A percentile compares a stretch with the other conserved stretches of the same genome.
Evolutionary conservation across 2,888 invertebrate genomes (phyloP).

Genomic region (Bruchidius siliquastri): DNA sequence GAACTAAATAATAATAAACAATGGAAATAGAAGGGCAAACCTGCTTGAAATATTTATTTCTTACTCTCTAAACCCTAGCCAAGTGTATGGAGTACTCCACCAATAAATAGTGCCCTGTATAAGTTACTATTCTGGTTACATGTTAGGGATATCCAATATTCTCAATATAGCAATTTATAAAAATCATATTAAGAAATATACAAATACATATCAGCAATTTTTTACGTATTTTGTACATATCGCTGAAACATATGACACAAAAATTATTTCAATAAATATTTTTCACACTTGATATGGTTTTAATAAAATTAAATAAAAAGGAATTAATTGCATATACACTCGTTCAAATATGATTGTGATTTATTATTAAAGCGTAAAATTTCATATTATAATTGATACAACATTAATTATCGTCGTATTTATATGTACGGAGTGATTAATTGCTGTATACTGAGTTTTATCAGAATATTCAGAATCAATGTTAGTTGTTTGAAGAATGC

Average conservation of each 20-base stretch:
- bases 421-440: not conserved
- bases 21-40: too few relatives aligned
- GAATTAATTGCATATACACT: not conserved
- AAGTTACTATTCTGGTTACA: too few relatives aligned
- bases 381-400: not conserved
- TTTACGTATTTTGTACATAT: not conserved
- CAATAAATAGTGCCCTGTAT: too few relatives aligned
- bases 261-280: not conserved
- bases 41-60: too few relatives aligned
- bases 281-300: not conserved
- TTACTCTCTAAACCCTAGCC: too few relatives aligned
- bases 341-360: not conserved
- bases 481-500: not conserved
- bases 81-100: too few relatives aligned
- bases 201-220: not conserved
- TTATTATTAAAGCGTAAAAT: not conserved
- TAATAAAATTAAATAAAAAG: not conserved
- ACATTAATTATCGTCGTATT: not conserved
- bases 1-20: too few relatives aligned
- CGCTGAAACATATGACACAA: not conserved
- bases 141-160: too few relatives aligned
- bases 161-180: too few relatives aligned
- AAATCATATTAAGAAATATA: not conserved
- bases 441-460: not conserved
- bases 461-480: not conserved